Base-by-base conservation (phyloP, 2,888 invertebrate species). In the Scaeva pyrastri region DNA sequence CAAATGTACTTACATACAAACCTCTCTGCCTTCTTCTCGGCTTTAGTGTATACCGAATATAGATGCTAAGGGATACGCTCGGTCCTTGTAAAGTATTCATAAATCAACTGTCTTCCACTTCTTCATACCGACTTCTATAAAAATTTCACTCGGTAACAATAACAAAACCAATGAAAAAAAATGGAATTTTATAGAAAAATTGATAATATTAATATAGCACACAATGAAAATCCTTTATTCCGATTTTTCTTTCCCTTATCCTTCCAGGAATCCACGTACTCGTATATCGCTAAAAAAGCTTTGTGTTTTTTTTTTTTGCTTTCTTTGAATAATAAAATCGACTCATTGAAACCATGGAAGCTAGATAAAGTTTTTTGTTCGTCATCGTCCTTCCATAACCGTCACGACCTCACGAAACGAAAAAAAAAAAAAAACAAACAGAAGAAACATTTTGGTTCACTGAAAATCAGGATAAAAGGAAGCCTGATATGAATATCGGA, bases 161-260 rank as follows among this genome's bases (percentile, higher is more conserved):
- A 80, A 64, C 72, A 70, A 73, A 66, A 50, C n/a, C 19, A 21
- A 70, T 23, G 41, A 68, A 26, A 76, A 60, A 75, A 48, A 55
- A 50, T 41, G 31, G 11, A 50, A 55, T 45, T 39, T 64, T 64
- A 72, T 68, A 58, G 36, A 43, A 84, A 79, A 76, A 77, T 58
- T 81, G 85, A 81, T 85, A 85, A 85, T 81, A 85, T 81, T 82
- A 77, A 86, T 82, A 78, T 86, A 78, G 45, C 52, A 45, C 48
- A 82, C 77, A 74, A 78, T 74, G 74, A 73, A 86, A 82, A 86
- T 86, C 86, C 82, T 82, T 82, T 86, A 77, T 81, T 77, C 81
- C 66, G 64, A 41, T 72, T 68, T 70, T 72, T 66, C 64, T 14
- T 41, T 36, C 39, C 12, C 56, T 31, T 71, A 26, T 64, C 48